These are phyloP conservation scores for Malurus alboscapulatus DNA, from an alignment of 2,113 vertebrate species.

Conservation along the genomic window DNA sequence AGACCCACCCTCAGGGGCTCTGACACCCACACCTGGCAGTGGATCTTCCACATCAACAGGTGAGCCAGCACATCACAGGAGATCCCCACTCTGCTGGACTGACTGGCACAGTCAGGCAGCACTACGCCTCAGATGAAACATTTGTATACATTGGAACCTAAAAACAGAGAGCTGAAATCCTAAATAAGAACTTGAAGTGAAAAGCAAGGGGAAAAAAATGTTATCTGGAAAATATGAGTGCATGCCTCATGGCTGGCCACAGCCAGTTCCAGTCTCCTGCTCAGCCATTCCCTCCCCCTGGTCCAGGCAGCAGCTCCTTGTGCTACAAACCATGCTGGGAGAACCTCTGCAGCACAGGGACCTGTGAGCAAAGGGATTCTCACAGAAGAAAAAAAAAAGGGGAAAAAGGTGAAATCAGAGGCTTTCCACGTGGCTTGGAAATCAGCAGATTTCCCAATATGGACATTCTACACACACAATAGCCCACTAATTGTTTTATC, in stretches of 20 bases:
- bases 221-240: background rate
- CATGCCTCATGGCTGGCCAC: background rate
- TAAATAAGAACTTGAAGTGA: background rate
- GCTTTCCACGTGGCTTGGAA: background rate
- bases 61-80: background rate
- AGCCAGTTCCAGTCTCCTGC: background rate
- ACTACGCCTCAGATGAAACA: background rate
- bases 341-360: background rate
- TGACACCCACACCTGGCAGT: accelerated
- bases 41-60: accelerated
- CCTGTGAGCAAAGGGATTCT: background rate
- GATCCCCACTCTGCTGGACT: background rate
- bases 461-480: background rate
- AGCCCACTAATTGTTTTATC: background rate
- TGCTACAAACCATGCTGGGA: background rate
- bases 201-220: background rate
- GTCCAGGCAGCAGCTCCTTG: background rate
- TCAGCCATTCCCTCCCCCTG: background rate
- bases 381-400: background rate
- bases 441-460: background rate
- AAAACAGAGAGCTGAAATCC: background rate
- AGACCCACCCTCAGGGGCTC: background rate
- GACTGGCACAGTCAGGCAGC: background rate
- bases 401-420: background rate
- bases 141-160: background rate